These are phyloP conservation scores for Tribolium castaneum DNA, from an alignment of 1,140 invertebrate genomes.

Conservation along the genomic window DNA sequence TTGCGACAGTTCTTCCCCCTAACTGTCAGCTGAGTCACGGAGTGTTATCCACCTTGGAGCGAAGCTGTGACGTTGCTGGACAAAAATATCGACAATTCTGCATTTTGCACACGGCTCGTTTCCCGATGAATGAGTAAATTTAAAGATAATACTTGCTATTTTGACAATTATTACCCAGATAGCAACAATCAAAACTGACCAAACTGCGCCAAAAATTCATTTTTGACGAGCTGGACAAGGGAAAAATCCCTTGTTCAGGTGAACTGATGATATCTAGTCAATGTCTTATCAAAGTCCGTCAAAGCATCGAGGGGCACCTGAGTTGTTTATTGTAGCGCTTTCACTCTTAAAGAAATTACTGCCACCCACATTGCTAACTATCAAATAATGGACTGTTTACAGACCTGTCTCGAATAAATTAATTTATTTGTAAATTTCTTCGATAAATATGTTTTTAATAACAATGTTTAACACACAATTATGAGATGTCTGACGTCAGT, in stretches of 20 bases:
- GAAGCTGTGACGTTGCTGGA: constrained; percentile 20
- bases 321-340: neutral
- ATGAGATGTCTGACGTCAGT: constrained; percentile 14
- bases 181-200: neutral
- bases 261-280: neutral
- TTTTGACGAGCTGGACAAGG: neutral
- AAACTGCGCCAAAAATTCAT: no score
- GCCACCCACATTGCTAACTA: no score
- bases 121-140: constrained; percentile 23
- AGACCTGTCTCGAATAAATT: neutral
- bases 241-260: neutral
- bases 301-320: neutral
- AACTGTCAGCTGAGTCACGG: constrained; percentile 20
- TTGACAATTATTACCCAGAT: neutral
- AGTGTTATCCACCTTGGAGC: constrained; percentile 21
- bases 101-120: constrained; percentile 24
- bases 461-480: constrained; percentile 3
- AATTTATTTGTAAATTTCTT: neutral
- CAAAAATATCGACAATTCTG: constrained; percentile 32
- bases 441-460: constrained; percentile 22
- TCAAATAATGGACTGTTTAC: neutral
- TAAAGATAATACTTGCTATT: constrained; percentile 2
- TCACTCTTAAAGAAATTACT: neutral
- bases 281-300: neutral
- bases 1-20: neutral